Percentiles rank a stretch among this genome's conserved stretches.
These are phyloP conservation scores for Contarinia nasturtii DNA, from an alignment of 1,140 invertebrate genomes.

Conservation along the genomic window DNA sequence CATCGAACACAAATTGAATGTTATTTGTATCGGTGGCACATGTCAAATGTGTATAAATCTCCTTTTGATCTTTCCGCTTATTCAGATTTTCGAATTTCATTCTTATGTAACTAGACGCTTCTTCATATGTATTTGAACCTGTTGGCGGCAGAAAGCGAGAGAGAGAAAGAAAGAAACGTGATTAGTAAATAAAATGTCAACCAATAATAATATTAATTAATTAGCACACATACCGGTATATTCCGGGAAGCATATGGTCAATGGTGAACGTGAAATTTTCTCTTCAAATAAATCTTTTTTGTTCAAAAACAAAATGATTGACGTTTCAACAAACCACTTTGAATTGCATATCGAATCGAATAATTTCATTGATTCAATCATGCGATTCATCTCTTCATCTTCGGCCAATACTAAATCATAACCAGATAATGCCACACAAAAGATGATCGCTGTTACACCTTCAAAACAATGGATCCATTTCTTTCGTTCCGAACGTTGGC, in stretches of 20 bases:
- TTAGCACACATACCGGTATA: conserved; percentile 47
- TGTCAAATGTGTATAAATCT: conserved; percentile 83
- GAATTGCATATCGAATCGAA: conserved; percentile 96
- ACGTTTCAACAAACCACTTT: conserved; percentile 95
- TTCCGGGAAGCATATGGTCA: conserved; percentile 89
- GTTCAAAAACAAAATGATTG: conserved; percentile 93
- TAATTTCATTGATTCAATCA: conserved; percentile 86
- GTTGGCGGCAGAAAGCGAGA: too few species aligned
- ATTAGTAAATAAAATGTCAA: not conserved
- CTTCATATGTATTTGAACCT: conserved; percentile 71
- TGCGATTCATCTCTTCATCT: conserved; percentile 84
- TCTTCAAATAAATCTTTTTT: conserved; percentile 95
- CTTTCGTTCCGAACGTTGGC: conserved; percentile 84
- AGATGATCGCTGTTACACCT: conserved; percentile 88
- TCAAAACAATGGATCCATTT: conserved; percentile 98
- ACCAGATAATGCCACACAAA: conserved; percentile 83
- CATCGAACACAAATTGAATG: conserved; percentile 83
- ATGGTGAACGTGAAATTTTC: conserved; percentile 74
- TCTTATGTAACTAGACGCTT: conserved; percentile 72
- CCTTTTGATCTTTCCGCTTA: conserved; percentile 69
- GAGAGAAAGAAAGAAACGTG: conserved; percentile 2
- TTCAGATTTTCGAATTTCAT: conserved; percentile 79
- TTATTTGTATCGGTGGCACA: conserved; percentile 84
- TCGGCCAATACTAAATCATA: conserved; percentile 92
- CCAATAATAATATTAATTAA: conserved; percentile 3